Base-by-base conservation (phyloP, 2,888 invertebrate species). In the Dicranocentrus wangi region DNA sequence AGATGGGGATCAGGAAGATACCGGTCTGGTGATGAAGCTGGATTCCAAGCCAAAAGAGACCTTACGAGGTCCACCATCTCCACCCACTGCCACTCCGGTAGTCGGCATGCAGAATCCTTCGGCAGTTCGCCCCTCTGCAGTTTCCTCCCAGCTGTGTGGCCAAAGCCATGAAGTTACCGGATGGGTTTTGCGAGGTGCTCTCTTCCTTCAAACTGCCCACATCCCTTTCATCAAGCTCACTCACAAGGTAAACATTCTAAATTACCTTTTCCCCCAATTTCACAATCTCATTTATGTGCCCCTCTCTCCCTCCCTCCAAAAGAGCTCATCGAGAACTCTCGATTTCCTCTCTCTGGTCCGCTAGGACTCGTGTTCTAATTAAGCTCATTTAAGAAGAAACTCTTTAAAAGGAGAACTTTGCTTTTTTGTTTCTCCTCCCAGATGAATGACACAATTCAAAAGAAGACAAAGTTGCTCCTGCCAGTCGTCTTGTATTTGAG, bases 161-260 rank as follows among this genome's bases (percentile, higher is more conserved):
- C 83, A 82, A 76, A 71, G 83, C n/a, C 79, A 82, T 78, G 82
- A 80, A 58, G 80, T 83, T 28, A 83, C 85, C 19, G 81, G 77
- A 39, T 83, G 82, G 82, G 79, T 81, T 32, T 69, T 84, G 28
- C 82, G 78, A 27, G 85, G 86, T 19, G 85, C 85, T 71, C 81
- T 86, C 27, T 84, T 84, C n/a, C 86, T 84, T 19, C 81, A 82
- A 61, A 75, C 85, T 5, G 86, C 87, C 25, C 87, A 87, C 76
- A 84, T 87, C 42, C 82, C 86, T 23, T 86, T 87, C 66, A 81
- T 86, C 61, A 81, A 83, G 39, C 69, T 85, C 60, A 86, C 87
- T 15, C 86, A 85, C 61, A 85, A 85, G 78, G 86, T 86, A 66
- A 85, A 43, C 21, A 51, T 63, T 42, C 23, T 8, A 28, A 23